Percentiles rank a stretch among this genome's conserved stretches.
Conservation (phyloP, 2,888 invertebrate genomes). For the Pandemis heparana region DNA sequence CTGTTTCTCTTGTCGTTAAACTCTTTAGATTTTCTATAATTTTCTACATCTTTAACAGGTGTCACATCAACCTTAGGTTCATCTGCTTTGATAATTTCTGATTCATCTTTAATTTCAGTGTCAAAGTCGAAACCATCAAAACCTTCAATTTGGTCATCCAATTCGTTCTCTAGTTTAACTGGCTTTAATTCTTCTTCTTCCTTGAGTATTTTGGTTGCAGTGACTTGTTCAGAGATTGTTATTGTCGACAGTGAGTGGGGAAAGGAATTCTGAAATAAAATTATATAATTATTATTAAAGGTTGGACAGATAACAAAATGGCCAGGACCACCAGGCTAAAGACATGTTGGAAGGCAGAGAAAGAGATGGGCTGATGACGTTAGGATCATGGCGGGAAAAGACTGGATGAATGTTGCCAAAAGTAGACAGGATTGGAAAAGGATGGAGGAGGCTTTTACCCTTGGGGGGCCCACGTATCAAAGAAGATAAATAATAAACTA, state of each 20-base stretch:
- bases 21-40: constrained; percentile 1
- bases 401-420: too few species aligned
- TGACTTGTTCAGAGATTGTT: neutral
- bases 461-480: too few species aligned
- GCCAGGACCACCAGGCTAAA: too few species aligned
- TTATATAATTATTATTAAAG: too few species aligned
- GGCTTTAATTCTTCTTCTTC: constrained; percentile 25
- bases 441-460: too few species aligned
- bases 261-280: constrained; percentile 19
- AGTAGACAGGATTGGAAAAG: too few species aligned
- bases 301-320: too few species aligned
- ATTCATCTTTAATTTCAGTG: constrained; percentile 20
- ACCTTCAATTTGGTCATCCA: constrained; percentile 11
- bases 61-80: neutral
- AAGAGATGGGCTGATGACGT: too few species aligned
- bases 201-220: neutral
- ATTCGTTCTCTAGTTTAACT: constrained; percentile 19
- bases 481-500: too few species aligned
- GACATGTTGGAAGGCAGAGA: too few species aligned
- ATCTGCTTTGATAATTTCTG: neutral
- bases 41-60: neutral
- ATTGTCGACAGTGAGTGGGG: constrained; percentile 23
- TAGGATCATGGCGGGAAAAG: too few species aligned
- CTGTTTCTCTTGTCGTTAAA: constrained; percentile 12
- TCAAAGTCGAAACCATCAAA: constrained; percentile 9